Conservation (phyloP, 2,888 invertebrate species). For the Gandaritis pyraliata region DNA sequence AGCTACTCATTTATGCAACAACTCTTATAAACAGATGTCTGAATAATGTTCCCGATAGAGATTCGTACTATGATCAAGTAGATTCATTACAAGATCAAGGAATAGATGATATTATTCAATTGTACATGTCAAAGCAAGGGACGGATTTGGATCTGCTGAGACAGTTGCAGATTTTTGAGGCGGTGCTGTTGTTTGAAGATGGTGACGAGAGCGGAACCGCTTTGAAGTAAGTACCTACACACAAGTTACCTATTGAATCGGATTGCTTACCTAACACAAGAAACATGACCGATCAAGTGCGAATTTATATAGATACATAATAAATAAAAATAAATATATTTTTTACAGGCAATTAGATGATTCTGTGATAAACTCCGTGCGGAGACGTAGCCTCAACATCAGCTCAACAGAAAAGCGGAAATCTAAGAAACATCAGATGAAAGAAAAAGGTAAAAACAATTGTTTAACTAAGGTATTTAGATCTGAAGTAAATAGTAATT, state of each 20-base stretch:
- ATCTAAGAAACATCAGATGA: constrained; percentile 84
- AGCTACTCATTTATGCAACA: constrained; percentile 97
- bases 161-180: constrained; percentile 97
- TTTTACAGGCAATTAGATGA: constrained; percentile 86
- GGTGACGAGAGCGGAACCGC: constrained; percentile 87
- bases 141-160: constrained; percentile 96
- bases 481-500: constrained; percentile 14
- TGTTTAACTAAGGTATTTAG: neutral
- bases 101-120: constrained; percentile 93
- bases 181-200: constrained; percentile 95
- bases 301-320: too few relatives aligned
- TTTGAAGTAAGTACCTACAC: constrained; percentile 72
- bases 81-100: constrained; percentile 98
- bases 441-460: constrained; percentile 88
- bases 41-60: constrained; percentile 96
- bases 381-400: constrained; percentile 76
- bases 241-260: too few relatives aligned
- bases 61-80: constrained; percentile 98
- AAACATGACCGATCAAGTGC: too few relatives aligned
- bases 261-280: too few relatives aligned
- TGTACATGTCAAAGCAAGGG: constrained; percentile 95
- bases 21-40: constrained; percentile 98
- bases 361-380: constrained; percentile 88
- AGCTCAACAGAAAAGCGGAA: constrained; percentile 89
- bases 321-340: constrained; percentile 42